Evolutionary conservation across 2,797 vertebrate species (phyloP).

Genomic region (Rhynchotus rufescens): DNA sequence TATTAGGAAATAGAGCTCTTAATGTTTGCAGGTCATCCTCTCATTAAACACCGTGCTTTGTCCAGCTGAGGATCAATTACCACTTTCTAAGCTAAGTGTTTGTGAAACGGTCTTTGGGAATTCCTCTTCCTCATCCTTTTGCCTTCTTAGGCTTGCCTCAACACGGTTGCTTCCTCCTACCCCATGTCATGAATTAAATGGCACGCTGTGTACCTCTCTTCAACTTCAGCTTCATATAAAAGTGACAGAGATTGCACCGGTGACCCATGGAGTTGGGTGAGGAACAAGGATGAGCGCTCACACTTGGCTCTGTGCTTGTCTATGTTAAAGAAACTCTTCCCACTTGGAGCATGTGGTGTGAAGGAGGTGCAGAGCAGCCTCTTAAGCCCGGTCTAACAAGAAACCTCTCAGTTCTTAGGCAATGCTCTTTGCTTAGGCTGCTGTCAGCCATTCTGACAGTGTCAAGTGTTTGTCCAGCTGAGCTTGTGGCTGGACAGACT

Average conservation of each 20-base stretch:
- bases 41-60: conserved; percentile 47
- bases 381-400: neutral
- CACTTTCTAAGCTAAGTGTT: neutral
- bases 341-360: neutral
- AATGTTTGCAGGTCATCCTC: neutral
- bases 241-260: neutral
- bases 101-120: neutral
- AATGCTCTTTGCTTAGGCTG: neutral
- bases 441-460: neutral
- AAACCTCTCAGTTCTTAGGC: neutral
- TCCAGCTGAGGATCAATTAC: neutral
- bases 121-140: conserved; percentile 18
- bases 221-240: neutral
- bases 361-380: neutral
- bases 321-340: neutral
- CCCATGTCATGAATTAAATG: neutral
- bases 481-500: neutral
- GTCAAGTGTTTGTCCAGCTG: neutral
- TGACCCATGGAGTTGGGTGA: neutral
- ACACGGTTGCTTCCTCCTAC: neutral
- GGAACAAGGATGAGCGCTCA: neutral
- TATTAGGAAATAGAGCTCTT: conserved; percentile 24
- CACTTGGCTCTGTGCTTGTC: neutral
- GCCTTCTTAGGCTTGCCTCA: neutral
- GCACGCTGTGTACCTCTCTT: neutral